These are phyloP conservation scores for Apantesis nais DNA, from an alignment of 2,888 invertebrate genomes.

Conservation along the genomic window DNA sequence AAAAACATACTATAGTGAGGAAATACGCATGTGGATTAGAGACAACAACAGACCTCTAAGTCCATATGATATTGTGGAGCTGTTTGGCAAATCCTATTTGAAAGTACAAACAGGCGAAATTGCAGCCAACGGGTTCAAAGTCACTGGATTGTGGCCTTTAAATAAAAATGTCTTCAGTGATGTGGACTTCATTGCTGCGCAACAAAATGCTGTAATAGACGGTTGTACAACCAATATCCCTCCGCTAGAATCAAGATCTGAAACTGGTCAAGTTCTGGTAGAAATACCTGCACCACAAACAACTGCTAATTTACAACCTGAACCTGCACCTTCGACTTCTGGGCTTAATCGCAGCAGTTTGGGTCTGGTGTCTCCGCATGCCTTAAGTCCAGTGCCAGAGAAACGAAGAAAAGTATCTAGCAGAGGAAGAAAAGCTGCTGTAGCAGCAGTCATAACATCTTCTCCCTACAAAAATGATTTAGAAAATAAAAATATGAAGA, in stretches of 20 bases:
- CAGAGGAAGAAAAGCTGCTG: conserved; percentile 20
- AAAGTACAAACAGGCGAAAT: conserved; percentile 29
- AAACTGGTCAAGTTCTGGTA: neutral
- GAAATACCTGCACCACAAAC: neutral
- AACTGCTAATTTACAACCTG: no score
- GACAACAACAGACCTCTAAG: conserved; percentile 24
- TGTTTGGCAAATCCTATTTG: conserved; percentile 36
- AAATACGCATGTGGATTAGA: conserved; percentile 42
- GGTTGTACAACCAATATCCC: no score
- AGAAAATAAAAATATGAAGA: neutral
- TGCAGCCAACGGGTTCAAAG: conserved; percentile 36
- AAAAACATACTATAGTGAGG: conserved; percentile 37
- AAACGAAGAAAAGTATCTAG: neutral
- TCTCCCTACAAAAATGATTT: conserved; percentile 39
- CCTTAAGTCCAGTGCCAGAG: neutral
- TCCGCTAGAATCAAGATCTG: neutral
- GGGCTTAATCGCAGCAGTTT: no score
- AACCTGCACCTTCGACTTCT: no score
- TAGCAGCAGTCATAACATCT: conserved; percentile 17
- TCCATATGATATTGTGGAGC: conserved; percentile 32
- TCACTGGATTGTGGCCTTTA: neutral
- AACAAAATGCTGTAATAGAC: no score
- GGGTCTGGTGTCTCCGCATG: neutral
- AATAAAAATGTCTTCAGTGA: no score
- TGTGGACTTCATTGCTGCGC: conserved; percentile 1